A percentile compares a stretch with the other conserved stretches of the same genome.
Evolutionary conservation across 1,140 invertebrate species (phyloP).

Genomic region (Brachionus manjavacas): DNA sequence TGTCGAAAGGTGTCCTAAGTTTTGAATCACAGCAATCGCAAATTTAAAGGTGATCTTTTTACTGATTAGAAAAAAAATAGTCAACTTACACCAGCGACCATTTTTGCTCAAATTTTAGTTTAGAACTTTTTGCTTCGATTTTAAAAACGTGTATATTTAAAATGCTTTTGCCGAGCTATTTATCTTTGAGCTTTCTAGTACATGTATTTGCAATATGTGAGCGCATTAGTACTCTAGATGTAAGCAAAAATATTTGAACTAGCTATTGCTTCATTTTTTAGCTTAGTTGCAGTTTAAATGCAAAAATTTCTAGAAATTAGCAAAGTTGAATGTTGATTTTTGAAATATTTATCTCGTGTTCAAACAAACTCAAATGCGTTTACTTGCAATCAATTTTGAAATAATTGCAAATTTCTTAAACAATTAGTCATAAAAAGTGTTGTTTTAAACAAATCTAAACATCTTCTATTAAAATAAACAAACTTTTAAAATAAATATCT

Average conservation of each 20-base stretch:
- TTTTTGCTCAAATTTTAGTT: background rate
- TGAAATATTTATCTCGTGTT: background rate
- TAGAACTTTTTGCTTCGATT: background rate
- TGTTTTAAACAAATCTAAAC: too few species aligned
- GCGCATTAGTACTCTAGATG: background rate
- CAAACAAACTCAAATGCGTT: background rate
- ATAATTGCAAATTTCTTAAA: background rate
- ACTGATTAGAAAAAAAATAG: background rate
- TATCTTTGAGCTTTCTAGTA: background rate
- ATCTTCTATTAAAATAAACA: background rate
- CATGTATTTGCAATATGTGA: background rate
- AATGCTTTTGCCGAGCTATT: background rate
- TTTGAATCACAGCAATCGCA: conserved; percentile 37
- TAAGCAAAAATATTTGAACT: background rate
- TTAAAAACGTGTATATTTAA: conserved; percentile 7
- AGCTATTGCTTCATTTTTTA: background rate
- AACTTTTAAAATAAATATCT: background rate
- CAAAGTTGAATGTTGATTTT: conserved; percentile 20
- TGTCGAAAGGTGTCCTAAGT: conserved; percentile 39
- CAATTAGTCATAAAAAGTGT: background rate
- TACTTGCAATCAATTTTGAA: background rate
- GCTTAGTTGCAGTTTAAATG: conserved; percentile 4
- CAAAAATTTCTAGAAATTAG: conserved; percentile 31
- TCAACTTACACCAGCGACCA: conserved; percentile 42
- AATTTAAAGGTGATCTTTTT: conserved; percentile 37